Percentiles rank a stretch among this genome's conserved stretches.
phyloP scores from a whole-genome alignment of 1,140 invertebrate genomes.

The Metopolophium dirhodum region DNA sequence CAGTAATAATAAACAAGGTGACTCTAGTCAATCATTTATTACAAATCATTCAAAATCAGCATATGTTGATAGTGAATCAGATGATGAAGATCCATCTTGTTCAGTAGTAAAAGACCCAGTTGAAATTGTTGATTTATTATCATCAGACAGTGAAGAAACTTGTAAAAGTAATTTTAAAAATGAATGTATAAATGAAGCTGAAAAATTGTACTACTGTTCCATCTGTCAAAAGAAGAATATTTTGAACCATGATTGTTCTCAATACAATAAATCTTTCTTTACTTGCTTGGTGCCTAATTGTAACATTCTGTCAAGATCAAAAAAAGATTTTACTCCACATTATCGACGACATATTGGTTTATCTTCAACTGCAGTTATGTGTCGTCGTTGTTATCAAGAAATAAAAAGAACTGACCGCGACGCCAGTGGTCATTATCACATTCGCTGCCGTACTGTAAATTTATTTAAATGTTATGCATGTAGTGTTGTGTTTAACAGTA shows the following conservation, averaged over 20 bases:
- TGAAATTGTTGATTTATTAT: constrained; percentile 30
- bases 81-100: constrained; percentile 35
- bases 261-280: constrained; percentile 28
- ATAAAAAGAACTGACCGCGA: neutral
- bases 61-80: neutral
- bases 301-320: constrained; percentile 27
- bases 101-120: neutral
- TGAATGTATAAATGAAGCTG: neutral
- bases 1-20: neutral
- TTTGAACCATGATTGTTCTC: constrained; percentile 16
- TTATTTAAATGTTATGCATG: constrained; percentile 43
- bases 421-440: neutral
- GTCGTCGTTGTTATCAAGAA: constrained; percentile 33
- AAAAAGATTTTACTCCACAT: constrained; percentile 45
- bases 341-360: constrained; percentile 26
- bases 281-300: constrained; percentile 52
- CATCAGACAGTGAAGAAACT: constrained; percentile 38
- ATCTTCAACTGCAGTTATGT: neutral
- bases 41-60: neutral
- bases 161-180: neutral
- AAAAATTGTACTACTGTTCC: neutral
- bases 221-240: constrained; percentile 20
- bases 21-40: neutral
- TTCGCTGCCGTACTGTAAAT: neutral
- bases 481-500: constrained; percentile 11